These are phyloP conservation scores for Lucinisca nassula DNA, from an alignment of 2,888 invertebrate genomes.

Conservation along the genomic window DNA sequence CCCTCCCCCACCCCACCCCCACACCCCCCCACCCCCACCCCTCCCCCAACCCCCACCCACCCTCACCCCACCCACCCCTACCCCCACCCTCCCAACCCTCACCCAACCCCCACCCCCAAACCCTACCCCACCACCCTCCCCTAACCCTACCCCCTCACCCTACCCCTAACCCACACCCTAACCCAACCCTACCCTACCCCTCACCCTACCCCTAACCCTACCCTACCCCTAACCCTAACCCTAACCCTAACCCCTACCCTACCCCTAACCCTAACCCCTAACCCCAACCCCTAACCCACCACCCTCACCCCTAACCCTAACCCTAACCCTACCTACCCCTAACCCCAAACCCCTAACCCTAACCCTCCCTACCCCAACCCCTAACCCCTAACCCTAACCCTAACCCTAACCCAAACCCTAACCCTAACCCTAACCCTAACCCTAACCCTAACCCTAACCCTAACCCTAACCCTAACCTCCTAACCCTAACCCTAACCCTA, in stretches of 20 bases:
- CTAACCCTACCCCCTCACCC: constrained; percentile 15
- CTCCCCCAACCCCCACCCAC: constrained; percentile 26
- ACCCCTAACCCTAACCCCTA: constrained; percentile 58
- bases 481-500: background rate
- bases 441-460: constrained; percentile 26
- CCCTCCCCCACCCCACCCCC: constrained; percentile 58
- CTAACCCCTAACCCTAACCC: constrained; percentile 11
- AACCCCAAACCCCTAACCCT: constrained; percentile 22
- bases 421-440: constrained; percentile 19
- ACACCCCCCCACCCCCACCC: constrained; percentile 18
- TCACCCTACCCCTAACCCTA: constrained; percentile 56
- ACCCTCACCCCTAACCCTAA: constrained; percentile 46
- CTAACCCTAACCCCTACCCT: constrained; percentile 8
- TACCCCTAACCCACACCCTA: constrained; percentile 13
- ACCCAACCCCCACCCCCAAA: background rate
- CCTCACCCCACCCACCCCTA: constrained; percentile 12
- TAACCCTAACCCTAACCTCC: constrained; percentile 15
- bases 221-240: constrained; percentile 48
- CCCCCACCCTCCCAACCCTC: background rate
- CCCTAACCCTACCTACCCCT: constrained; percentile 16
- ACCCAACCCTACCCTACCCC: constrained; percentile 46
- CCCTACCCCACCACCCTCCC: background rate
- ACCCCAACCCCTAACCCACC: constrained; percentile 47
- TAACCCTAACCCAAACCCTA: constrained; percentile 26
- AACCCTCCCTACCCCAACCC: constrained; percentile 12